A percentile compares a stretch with the other conserved stretches of the same genome.
phyloP scores from a whole-genome alignment of 37 sponge, comb jelly and placozoan species.

The Halichondria panicea region DNA sequence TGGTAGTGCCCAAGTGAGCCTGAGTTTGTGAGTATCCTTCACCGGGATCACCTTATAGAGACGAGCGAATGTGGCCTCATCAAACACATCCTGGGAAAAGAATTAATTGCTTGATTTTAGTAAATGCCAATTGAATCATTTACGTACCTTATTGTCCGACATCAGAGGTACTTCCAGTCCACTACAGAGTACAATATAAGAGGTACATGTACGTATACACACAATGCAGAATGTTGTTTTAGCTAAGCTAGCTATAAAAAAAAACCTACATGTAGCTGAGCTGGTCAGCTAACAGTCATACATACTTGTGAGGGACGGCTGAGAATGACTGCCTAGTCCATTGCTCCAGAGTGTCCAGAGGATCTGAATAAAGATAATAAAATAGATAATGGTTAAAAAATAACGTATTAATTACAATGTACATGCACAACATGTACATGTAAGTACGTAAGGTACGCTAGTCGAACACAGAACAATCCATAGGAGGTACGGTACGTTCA shows the following conservation, averaged over 20 bases:
- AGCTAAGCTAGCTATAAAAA: constrained; percentile 28
- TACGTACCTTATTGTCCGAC: too few species aligned
- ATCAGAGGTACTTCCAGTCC: too few species aligned
- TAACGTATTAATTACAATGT: not conserved
- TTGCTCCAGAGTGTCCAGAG: constrained; percentile 54
- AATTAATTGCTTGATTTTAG: not conserved
- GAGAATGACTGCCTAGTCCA: constrained; percentile 57
- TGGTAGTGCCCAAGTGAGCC: constrained; percentile 68
- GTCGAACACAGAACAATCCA: too few species aligned
- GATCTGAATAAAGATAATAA: constrained; percentile 23
- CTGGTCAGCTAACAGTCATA: not conserved
- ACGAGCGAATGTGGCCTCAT: constrained; percentile 19
- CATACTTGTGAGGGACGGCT: constrained; percentile 55
- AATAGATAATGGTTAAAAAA: not conserved
- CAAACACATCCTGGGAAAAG: constrained; percentile 33
- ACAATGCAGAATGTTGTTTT: constrained; percentile 2
- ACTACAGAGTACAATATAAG: too few species aligned
- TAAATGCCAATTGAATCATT: not conserved
- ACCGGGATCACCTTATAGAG: constrained; percentile 68
- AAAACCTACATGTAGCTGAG: not conserved
- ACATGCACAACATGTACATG: not conserved
- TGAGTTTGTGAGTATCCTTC: constrained; percentile 51
- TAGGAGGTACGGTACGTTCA: too few species aligned
- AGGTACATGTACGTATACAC: constrained; percentile 17
- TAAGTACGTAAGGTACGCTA: too few species aligned